phyloP scores from a whole-genome alignment of 2,888 invertebrate genomes.

The Ernsta delagoae region DNA sequence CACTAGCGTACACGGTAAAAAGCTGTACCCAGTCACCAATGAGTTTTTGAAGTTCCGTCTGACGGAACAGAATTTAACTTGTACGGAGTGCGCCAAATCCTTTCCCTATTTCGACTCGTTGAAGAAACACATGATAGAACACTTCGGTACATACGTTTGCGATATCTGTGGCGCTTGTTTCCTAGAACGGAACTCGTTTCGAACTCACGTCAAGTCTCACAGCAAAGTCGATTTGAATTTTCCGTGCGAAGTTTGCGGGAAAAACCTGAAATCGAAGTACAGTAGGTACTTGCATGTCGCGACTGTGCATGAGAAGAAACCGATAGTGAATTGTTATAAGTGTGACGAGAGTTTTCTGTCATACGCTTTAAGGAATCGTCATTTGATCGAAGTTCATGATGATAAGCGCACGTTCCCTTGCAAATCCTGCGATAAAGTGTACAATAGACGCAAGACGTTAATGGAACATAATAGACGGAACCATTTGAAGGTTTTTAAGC shows the following conservation, averaged over 20 bases:
- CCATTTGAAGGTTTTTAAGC: conserved; percentile 69
- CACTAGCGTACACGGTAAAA: conserved; percentile 53
- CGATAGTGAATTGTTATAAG: conserved; percentile 71
- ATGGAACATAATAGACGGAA: conserved; percentile 70
- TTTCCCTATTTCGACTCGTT: conserved; percentile 71
- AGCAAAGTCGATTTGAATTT: conserved; percentile 75
- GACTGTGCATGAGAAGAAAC: conserved; percentile 72
- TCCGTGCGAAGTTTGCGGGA: conserved; percentile 79
- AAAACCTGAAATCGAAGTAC: conserved; percentile 71
- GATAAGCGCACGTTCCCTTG: conserved; percentile 72
- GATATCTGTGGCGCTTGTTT: conserved; percentile 78
- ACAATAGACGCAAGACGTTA: conserved; percentile 69
- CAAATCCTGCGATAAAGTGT: conserved; percentile 70
- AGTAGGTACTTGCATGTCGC: conserved; percentile 68
- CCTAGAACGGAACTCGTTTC: conserved; percentile 69
- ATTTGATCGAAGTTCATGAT: conserved; percentile 71
- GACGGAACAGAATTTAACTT: conserved; percentile 61
- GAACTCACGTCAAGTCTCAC: conserved; percentile 72
- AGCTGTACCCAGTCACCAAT: conserved; percentile 57
- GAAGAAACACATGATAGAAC: conserved; percentile 72
- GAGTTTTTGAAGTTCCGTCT: conserved; percentile 71
- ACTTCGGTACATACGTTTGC: conserved; percentile 71
- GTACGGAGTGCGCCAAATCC: conserved; percentile 65
- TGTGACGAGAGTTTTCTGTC: conserved; percentile 72
- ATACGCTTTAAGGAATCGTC: conserved; percentile 65